Base-by-base conservation (phyloP, 2,888 invertebrate species). In the Spodoptera littoralis region DNA sequence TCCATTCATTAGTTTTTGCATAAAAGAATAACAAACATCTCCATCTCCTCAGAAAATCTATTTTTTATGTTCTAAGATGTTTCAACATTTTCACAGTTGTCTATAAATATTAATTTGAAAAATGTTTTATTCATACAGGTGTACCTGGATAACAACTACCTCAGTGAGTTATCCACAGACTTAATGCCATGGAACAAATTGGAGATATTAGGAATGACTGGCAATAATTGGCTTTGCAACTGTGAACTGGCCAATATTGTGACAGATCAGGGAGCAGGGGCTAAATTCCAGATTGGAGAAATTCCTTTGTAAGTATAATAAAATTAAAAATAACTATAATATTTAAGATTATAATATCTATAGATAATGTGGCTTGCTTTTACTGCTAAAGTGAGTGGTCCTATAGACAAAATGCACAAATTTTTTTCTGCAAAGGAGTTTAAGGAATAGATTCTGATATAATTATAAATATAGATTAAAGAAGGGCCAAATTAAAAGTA, bases 201-300 rank as follows among this genome's bases (percentile, higher is more conserved):
- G 60, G 94, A 94, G 24, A 88, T 91, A 6, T 82, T 97, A 51
- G 95, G 95, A 70, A 94, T 96, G 84, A 90, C 93, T 1, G 95
- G 95, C n/a, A 97, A 97, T 90, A 95, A 93, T 57, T 96, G 97
- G 95, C 87, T 95, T 46, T 97, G 97, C 83, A 95, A 96, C 82
- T 97, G 97, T 82, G 94, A 94, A 69, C 84, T 95, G 43, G 90
- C 88, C 18, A 85, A 92, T 60, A 94, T 94, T 72, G 88, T 94
- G 45, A 92, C 88, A 2, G 86, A 83, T 53, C 92, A 93, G 67
- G 87, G 83, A 43, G 94, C 93, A 8, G 90, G 91, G 1, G 77
- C 81, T 8, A 94, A 92, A 75, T 93, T 94, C 73, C 90, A 86
- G 71, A 51, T 82, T 45, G 90, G 87, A 57, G 90, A 93, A 65